Percentiles rank a stretch among this genome's conserved stretches.
Evolutionary conservation across 2,113 vertebrate genomes (phyloP).

Genomic region (Mandrillus leucophaeus): DNA sequence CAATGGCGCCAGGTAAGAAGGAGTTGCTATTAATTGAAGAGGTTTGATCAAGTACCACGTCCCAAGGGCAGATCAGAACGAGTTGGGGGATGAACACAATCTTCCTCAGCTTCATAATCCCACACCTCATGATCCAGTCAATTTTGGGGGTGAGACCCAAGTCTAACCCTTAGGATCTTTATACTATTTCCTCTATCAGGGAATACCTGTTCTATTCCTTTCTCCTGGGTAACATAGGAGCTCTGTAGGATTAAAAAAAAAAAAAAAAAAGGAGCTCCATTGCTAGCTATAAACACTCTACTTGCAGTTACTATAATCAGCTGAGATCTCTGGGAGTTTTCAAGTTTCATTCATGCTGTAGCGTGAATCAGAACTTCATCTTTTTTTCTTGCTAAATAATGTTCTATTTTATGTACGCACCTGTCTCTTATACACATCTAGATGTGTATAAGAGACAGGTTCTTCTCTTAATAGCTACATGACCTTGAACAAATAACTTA

Average conservation of each 20-base stretch:
- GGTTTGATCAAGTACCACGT: not conserved
- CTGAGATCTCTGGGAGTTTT: no score
- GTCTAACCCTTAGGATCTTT: not conserved
- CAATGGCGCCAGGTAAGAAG: not conserved
- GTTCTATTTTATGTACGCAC: no score
- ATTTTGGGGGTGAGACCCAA: not conserved
- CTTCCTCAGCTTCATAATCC: not conserved
- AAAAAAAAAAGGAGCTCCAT: no score
- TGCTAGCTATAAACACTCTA: no score
- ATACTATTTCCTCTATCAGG: not conserved
- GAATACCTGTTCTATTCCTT: not conserved
- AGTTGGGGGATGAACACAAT: not conserved
- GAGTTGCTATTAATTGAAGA: not conserved
- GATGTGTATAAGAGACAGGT: no score
- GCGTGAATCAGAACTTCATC: no score
- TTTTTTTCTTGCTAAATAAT: no score
- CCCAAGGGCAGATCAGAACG: not conserved
- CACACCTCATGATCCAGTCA: not conserved
- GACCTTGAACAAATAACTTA: slow-evolving; percentile 14
- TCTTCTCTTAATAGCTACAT: not conserved
- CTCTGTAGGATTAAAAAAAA: not conserved
- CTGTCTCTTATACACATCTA: no score
- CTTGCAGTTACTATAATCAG: no score
- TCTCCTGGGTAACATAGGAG: not conserved
- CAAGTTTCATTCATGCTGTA: no score